Evolutionary conservation across 2,888 invertebrate genomes (phyloP).

Genomic region (Aspidapion aeneum): DNA sequence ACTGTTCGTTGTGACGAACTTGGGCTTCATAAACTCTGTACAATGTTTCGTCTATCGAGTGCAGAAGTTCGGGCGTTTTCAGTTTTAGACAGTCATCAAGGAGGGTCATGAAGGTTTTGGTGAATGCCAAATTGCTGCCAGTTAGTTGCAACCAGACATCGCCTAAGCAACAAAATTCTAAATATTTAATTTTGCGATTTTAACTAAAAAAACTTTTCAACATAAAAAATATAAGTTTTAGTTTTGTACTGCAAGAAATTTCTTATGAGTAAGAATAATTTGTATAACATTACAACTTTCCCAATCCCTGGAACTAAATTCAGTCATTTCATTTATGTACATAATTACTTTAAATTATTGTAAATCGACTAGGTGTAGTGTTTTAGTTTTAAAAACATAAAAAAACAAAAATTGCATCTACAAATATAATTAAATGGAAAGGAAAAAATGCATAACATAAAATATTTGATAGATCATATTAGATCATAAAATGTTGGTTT

Average conservation of each 20-base stretch:
- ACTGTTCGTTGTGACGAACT: slow-evolving; percentile 59
- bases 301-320: no score
- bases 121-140: slow-evolving; percentile 75
- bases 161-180: slow-evolving; percentile 41
- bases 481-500: no score
- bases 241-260: neutral
- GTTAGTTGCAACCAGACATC: slow-evolving; percentile 74
- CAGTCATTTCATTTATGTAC: no score
- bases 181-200: no score
- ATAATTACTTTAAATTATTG: no score
- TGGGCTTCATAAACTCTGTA: slow-evolving; percentile 72
- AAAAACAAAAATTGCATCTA: no score
- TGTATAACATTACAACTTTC: no score
- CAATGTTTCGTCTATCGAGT: slow-evolving; percentile 68
- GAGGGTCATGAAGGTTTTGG: slow-evolving; percentile 69
- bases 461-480: no score
- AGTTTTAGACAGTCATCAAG: slow-evolving; percentile 74
- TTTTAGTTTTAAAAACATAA: no score
- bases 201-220: slow-evolving; percentile 22
- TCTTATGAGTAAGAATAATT: neutral
- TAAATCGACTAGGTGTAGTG: no score
- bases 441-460: no score
- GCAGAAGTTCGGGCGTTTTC: slow-evolving; percentile 70
- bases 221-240: slow-evolving; percentile 5
- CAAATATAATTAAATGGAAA: no score